Conservation (phyloP, 1,140 invertebrate genomes). For the Cyclina sinensis region DNA sequence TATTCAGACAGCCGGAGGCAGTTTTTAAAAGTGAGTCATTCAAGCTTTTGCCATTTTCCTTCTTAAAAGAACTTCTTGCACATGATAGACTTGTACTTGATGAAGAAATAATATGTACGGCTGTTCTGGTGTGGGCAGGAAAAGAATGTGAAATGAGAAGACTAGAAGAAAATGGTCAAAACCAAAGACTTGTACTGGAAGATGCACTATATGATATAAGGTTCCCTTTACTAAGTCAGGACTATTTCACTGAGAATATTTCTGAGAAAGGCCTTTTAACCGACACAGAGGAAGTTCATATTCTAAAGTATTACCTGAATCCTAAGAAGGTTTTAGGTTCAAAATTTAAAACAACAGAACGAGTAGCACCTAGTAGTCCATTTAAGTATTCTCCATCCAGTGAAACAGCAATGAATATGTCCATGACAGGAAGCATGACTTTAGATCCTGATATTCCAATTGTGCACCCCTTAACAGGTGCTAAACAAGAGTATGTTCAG, state of each 20-base stretch:
- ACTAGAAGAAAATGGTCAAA: conserved; percentile 32
- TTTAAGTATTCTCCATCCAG: conserved; percentile 16
- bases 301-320: conserved; percentile 38
- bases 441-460: conserved; percentile 25
- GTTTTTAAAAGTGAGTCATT: conserved; percentile 37
- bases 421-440: background rate
- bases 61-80: conserved; percentile 35
- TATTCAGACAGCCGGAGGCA: conserved; percentile 14
- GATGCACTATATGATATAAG: conserved; percentile 41
- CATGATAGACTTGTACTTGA: conserved; percentile 48
- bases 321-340: conserved; percentile 2
- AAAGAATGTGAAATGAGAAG: conserved; percentile 18
- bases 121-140: conserved; percentile 28
- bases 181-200: conserved; percentile 29
- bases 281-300: conserved; percentile 39
- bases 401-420: background rate
- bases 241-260: conserved; percentile 52
- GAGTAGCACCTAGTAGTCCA: conserved; percentile 14
- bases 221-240: conserved; percentile 43
- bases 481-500: background rate
- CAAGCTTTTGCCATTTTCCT: conserved; percentile 14
- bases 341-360: conserved; percentile 24
- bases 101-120: conserved; percentile 42
- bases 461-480: background rate
- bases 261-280: conserved; percentile 44